Evolutionary conservation across 2,888 invertebrate genomes (phyloP).

Genomic region (Gnatocerus cornutus): DNA sequence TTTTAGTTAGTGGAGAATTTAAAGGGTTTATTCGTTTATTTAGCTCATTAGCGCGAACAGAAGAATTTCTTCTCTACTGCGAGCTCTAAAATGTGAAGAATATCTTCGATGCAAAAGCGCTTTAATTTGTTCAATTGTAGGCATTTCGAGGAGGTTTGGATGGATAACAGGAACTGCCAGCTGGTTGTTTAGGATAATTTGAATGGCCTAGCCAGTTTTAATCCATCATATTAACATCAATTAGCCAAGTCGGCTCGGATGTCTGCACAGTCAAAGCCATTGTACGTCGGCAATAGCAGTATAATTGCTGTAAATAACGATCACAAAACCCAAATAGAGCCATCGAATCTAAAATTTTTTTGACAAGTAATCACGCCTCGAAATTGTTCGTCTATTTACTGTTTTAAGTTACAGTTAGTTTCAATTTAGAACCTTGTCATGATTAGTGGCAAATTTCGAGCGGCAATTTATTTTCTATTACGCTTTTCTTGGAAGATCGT

Average conservation of each 20-base stretch:
- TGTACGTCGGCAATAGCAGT: slow-evolving; percentile 22
- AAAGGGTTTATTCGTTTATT: slow-evolving; percentile 62
- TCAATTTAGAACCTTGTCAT: slow-evolving; percentile 20
- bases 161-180: slow-evolving; percentile 37
- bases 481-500: slow-evolving; percentile 29
- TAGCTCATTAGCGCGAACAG: slow-evolving; percentile 58
- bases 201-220: slow-evolving; percentile 46
- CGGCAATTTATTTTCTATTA: slow-evolving; percentile 40
- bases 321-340: slow-evolving; percentile 17
- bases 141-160: background rate
- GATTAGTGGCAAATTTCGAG: slow-evolving; percentile 27
- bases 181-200: slow-evolving; percentile 36
- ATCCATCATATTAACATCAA: slow-evolving; percentile 50
- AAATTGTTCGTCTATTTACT: slow-evolving; percentile 15
- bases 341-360: slow-evolving; percentile 14
- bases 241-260: slow-evolving; percentile 46
- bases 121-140: slow-evolving; percentile 2
- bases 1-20: slow-evolving; percentile 63
- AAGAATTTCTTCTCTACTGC: slow-evolving; percentile 20
- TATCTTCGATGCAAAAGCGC: background rate
- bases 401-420: slow-evolving; percentile 28
- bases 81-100: background rate
- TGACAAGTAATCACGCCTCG: slow-evolving; percentile 15
- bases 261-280: slow-evolving; percentile 36
- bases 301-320: slow-evolving; percentile 33